phyloP scores from a whole-genome alignment of 2,797 vertebrate species.

The Threskiornis aethiopicus region DNA sequence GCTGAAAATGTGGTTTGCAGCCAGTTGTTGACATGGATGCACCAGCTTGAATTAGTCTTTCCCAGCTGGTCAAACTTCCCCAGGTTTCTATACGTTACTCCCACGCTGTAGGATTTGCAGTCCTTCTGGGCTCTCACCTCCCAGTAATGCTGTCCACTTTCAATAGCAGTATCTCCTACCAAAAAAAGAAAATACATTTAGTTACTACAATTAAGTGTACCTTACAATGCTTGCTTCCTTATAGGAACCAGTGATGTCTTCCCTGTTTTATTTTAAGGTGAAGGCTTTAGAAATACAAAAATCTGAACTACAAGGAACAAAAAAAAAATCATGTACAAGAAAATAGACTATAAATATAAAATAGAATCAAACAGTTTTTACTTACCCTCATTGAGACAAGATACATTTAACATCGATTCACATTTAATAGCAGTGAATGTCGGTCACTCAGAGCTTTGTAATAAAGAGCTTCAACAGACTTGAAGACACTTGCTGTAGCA shows the following conservation, averaged over 20 bases:
- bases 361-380: not conserved
- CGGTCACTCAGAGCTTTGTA: not conserved
- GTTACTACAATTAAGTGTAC: not conserved
- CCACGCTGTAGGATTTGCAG: conserved; percentile 91
- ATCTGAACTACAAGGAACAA: not conserved
- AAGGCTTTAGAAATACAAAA: not conserved
- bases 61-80: conserved; percentile 95
- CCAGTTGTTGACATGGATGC: conserved; percentile 92
- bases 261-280: not conserved
- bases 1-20: conserved; percentile 88
- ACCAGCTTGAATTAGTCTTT: conserved; percentile 90
- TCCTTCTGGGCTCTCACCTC: conserved; percentile 89
- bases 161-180: conserved; percentile 86
- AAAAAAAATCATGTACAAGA: not conserved
- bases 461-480: not conserved
- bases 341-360: not conserved
- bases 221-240: not conserved
- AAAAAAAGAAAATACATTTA: not conserved
- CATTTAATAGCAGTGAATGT: not conserved
- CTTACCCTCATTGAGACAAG: not conserved
- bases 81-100: conserved; percentile 85
- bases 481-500: not conserved
- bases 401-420: not conserved
- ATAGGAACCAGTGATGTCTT: not conserved
- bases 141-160: conserved; percentile 90